A percentile compares a stretch with the other conserved stretches of the same genome.
These are phyloP conservation scores for Anhinga anhinga DNA, from an alignment of 2,113 vertebrate genomes.

Conservation along the genomic window DNA sequence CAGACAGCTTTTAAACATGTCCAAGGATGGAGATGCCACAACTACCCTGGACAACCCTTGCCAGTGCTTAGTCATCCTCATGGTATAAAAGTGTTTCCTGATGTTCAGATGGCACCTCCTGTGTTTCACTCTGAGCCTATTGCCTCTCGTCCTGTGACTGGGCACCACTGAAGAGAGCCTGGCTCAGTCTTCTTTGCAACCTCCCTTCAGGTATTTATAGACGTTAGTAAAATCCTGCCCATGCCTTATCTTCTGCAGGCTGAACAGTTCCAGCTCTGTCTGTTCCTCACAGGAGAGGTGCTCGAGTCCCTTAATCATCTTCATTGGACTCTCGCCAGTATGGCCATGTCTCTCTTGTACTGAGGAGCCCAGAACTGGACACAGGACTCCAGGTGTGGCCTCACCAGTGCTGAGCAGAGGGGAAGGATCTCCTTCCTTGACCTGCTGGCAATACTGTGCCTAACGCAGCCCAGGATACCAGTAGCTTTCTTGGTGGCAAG, in stretches of 20 bases:
- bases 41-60: neutral
- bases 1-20: neutral
- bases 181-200: neutral
- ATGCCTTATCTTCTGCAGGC: neutral
- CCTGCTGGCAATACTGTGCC: neutral
- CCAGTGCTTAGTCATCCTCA: neutral
- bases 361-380: neutral
- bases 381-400: neutral
- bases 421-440: neutral
- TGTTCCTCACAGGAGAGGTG: neutral
- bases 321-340: neutral
- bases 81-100: neutral
- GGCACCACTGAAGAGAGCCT: neutral
- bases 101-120: neutral
- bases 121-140: neutral
- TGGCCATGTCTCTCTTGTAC: neutral
- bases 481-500: neutral
- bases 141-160: neutral
- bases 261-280: neutral
- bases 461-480: accelerated
- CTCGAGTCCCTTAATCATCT: neutral
- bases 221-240: neutral
- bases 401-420: neutral
- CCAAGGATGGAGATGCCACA: neutral
- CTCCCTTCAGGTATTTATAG: neutral